Evolutionary conservation across 2,888 invertebrate species (phyloP).

Genomic region (Hofmannophila pseudospretella): DNA sequence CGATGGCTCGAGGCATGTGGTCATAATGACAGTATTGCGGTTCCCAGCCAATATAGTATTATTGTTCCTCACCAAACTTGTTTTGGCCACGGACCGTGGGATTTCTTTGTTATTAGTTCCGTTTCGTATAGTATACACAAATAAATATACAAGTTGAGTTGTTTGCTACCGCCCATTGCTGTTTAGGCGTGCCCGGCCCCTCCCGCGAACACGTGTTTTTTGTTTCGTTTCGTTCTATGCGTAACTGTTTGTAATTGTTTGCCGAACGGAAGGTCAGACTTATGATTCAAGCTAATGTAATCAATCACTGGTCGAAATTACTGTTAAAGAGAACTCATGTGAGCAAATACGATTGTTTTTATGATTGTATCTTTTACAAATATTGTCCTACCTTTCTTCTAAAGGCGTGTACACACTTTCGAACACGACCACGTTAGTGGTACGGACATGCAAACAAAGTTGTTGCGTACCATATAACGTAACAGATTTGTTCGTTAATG

Average conservation of each 20-base stretch:
- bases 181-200: constrained; percentile 2
- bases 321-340: no score
- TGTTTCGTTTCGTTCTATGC: constrained; percentile 7
- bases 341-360: no score
- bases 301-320: no score
- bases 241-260: constrained; percentile 10
- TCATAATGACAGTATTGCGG: constrained; percentile 15
- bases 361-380: no score
- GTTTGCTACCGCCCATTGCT: not conserved
- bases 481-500: no score
- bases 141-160: constrained; percentile 4
- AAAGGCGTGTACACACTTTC: no score
- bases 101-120: constrained; percentile 54
- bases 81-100: constrained; percentile 49
- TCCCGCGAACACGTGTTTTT: constrained; percentile 9
- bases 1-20: constrained; percentile 11
- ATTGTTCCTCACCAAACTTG: constrained; percentile 33
- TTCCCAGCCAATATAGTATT: constrained; percentile 12
- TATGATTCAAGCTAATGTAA: not conserved
- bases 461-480: no score
- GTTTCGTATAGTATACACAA: constrained; percentile 23
- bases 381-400: no score
- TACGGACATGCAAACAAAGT: no score
- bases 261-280: not conserved
- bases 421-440: no score